Conservation (phyloP, 2,113 vertebrate genomes). For the Percina caprodes region DNA sequence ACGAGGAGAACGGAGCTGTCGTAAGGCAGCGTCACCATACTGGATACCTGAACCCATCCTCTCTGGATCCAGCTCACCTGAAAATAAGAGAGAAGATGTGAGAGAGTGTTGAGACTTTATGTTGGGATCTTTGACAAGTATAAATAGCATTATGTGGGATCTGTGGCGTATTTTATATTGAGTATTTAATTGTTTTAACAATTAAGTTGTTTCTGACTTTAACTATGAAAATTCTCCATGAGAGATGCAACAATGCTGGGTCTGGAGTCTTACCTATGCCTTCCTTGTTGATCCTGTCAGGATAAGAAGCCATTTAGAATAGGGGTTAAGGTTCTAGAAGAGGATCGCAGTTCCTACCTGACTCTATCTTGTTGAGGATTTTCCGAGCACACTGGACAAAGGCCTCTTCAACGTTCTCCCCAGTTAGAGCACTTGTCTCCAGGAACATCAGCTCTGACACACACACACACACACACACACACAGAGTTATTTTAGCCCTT, state of each 20-base stretch:
- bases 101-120: background rate
- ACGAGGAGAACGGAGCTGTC: slow-evolving; percentile 91
- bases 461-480: background rate
- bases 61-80: slow-evolving; percentile 94
- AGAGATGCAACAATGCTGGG: background rate
- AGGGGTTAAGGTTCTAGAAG: background rate
- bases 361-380: slow-evolving; percentile 96
- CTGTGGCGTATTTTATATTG: no score
- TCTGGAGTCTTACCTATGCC: slow-evolving; percentile 8
- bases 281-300: slow-evolving; percentile 1
- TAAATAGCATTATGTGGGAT: no score
- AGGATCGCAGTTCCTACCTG: slow-evolving; percentile 81
- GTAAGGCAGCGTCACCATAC: slow-evolving; percentile 90
- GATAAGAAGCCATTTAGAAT: slow-evolving; percentile 19
- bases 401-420: slow-evolving; percentile 94
- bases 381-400: slow-evolving; percentile 94
- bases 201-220: background rate
- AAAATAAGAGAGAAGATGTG: slow-evolving; percentile 4
- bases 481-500: background rate
- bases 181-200: background rate
- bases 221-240: background rate
- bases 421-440: slow-evolving; percentile 93
- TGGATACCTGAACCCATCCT: slow-evolving; percentile 96
- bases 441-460: slow-evolving; percentile 92
- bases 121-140: background rate